Evolutionary conservation across 2,797 vertebrate species (phyloP), one percentile per base, ranked within the genome.

Genomic region (Pyrocephalus nanus): DNA sequence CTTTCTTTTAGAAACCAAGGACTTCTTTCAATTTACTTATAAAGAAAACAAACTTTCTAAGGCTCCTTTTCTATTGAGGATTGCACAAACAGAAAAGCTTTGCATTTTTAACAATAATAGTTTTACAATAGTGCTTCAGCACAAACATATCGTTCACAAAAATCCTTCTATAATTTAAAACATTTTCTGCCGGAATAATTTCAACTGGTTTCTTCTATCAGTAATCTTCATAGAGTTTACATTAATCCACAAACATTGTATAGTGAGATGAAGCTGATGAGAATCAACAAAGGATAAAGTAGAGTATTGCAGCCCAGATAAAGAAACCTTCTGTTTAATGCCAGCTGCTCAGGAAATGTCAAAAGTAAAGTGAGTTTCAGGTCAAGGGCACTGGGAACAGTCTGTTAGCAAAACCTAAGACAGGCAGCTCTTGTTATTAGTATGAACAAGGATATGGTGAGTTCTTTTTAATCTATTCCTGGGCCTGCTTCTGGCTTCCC

Each of bases 291-390:
- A 96, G 95, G 96, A 93, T 96, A 96, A 93, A 93, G 90, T 53
- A 73, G 76, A 90, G 77, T 67, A 93, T 92, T 21, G 15, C 80
- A 94, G 86, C 64, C 67, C 86, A 94, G 88, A 91, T 94, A 88
- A 95, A 94, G 86, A 96, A 95, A 67, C 88, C 53, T 67, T 93
- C 92, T 96, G 96, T 96, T 97, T 97, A 96, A 97, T 97, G 95
- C 96, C 94, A 95, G 73, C 96, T 94, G 83, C 95, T 97, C 74
- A 90, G 92, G 86, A 97, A 97, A 95, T 96, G 95, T 95, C 91
- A 95, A 90, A 95, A 96, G 88, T 78, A 94, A 95, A 96, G 95
- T 79, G 92, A 94, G 83, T 92, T 95, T 97, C 90, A 95, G 96
- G 94, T 95, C 93, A 93, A 95, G 96, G 96, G 90, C 95, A 87